Base-by-base conservation (phyloP, 2,888 invertebrate species). In the Nesidiocoris tenuis region DNA sequence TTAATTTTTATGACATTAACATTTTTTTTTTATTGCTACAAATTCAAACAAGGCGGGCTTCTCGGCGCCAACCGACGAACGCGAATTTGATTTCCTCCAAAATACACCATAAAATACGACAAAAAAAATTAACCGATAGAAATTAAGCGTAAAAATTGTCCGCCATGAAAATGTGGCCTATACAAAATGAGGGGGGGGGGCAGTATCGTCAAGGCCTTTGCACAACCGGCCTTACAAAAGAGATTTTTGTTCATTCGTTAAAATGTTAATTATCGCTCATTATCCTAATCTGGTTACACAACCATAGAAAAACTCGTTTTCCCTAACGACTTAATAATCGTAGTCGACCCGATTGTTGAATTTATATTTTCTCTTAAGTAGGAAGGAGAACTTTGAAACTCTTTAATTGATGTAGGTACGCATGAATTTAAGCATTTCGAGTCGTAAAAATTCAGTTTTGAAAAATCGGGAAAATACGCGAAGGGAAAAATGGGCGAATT, bases 221-320 rank as follows among this genome's bases (percentile, higher is more conserved):
- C 77, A 77, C 77, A 77, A 76, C 77, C 77, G 76, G 77, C 77
- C 77, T 76, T 61, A 24, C 59, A 70, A 70, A 70, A 57, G 19
- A 22, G 12, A 19, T 68, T 68, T 21, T 56, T 57, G 19, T 54
- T 54, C 1, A n/a, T 57, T 39, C 17, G 39, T 23, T 57, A 59
- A 21, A 24, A n/a, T 23, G 39, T 19, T 5, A 17, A 65, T 39
- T 65, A 39, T 12, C 23, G 9, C 5, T 22, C n/a, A 64, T 64
- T 63, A 23, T 18, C n/a, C n/a, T 22, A 63, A 64, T 18, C 18
- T 16, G 64, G 23, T 64, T 23, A 64, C 24, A 64, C 64, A 64
- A 64, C 64, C 64, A 64, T 64, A 39, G 5, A 39, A 39, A 39
- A 39, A 39, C 39, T 39, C 3, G 12, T 39, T 39, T 39, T 39